Evolutionary conservation across 1,140 invertebrate genomes (phyloP).

Genomic region (Amyelois transitella): DNA sequence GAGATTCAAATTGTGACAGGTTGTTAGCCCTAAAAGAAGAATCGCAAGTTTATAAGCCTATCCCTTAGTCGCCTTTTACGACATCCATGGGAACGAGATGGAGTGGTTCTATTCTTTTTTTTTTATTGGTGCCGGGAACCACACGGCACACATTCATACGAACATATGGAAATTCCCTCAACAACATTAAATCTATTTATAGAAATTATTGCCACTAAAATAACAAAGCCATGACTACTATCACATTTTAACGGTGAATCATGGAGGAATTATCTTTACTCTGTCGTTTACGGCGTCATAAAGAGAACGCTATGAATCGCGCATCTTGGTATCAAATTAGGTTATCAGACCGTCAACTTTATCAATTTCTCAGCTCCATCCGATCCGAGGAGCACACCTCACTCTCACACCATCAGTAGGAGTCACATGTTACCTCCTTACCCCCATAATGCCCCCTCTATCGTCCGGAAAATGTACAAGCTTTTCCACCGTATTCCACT

Average conservation of each 20-base stretch:
- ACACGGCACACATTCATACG: too few species aligned
- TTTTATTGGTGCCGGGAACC: too few species aligned
- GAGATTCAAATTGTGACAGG: too few species aligned
- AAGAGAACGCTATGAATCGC: not conserved
- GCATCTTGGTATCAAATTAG: constrained; percentile 9
- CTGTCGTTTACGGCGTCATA: not conserved
- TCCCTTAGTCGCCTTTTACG: too few species aligned
- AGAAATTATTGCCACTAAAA: too few species aligned
- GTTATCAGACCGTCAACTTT: constrained; percentile 15
- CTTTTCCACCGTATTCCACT: constrained; percentile 6
- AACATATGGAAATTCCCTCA: too few species aligned
- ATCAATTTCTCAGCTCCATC: constrained; percentile 16
- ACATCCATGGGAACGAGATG: too few species aligned
- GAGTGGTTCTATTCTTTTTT: too few species aligned
- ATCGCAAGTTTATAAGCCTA: too few species aligned
- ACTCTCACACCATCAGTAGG: constrained; percentile 12
- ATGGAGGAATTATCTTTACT: not conserved
- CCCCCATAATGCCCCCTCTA: not conserved
- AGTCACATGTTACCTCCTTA: constrained; percentile 13
- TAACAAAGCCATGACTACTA: not conserved
- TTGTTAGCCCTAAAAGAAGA: too few species aligned
- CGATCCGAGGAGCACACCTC: not conserved
- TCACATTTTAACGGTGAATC: not conserved
- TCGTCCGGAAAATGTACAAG: constrained; percentile 22
- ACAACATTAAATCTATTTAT: not conserved